These are phyloP conservation scores for Equus przewalskii DNA, from an alignment of 2,113 vertebrate species.

Conservation along the genomic window DNA sequence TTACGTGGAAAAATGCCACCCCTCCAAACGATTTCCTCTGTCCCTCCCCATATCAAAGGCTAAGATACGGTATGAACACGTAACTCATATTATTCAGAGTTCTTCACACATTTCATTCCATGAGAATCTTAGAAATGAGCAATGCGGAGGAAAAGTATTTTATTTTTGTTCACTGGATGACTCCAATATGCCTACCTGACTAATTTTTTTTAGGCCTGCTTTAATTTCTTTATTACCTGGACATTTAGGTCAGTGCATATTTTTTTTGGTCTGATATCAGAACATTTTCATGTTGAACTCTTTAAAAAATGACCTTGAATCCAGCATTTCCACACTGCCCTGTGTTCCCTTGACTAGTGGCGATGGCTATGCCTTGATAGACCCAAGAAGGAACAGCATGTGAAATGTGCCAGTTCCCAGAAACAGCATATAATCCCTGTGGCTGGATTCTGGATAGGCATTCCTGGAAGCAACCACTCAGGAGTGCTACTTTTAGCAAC, in stretches of 20 bases:
- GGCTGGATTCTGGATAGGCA: slow-evolving; percentile 65
- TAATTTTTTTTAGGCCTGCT: background rate
- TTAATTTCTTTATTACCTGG: slow-evolving; percentile 9
- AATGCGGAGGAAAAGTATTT: slow-evolving; percentile 3
- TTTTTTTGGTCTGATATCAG: background rate
- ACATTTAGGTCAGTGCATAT: background rate
- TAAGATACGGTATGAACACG: background rate
- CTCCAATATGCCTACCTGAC: background rate
- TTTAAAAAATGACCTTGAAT: background rate
- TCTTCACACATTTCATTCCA: background rate
- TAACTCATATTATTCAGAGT: background rate
- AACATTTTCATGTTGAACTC: slow-evolving; percentile 53
- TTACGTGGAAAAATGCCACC: slow-evolving; percentile 4
- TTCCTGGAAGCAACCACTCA: slow-evolving; percentile 82
- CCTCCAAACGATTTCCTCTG: background rate
- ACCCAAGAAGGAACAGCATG: slow-evolving; percentile 51
- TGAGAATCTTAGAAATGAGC: slow-evolving; percentile 23
- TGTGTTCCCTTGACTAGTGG: slow-evolving; percentile 61
- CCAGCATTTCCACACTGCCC: background rate
- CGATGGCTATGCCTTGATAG: slow-evolving; percentile 37
- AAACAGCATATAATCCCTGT: slow-evolving; percentile 52
- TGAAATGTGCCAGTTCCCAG: slow-evolving; percentile 76
- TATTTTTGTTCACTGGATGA: background rate
- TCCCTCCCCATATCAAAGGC: background rate
- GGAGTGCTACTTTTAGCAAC: slow-evolving; percentile 81